Conservation (phyloP, 2,888 invertebrate genomes). For the Leucophenga montana region DNA sequence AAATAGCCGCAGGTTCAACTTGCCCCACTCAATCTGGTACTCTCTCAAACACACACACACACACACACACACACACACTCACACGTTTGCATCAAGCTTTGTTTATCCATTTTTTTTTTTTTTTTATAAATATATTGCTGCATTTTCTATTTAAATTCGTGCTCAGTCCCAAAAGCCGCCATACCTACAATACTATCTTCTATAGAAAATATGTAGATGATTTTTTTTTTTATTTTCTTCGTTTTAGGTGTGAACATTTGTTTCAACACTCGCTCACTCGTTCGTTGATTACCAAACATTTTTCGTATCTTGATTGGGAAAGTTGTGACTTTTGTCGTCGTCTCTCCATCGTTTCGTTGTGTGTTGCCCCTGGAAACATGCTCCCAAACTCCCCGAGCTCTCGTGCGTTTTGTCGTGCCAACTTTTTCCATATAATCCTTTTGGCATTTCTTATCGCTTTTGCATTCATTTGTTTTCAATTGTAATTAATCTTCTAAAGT, state of each 20-base stretch:
- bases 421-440: slow-evolving; percentile 22
- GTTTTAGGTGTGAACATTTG: slow-evolving; percentile 61
- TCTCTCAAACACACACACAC: neutral
- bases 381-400: neutral
- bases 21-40: slow-evolving; percentile 17
- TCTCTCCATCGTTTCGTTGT: neutral
- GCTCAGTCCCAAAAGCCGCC: neutral
- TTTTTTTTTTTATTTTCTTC: slow-evolving; percentile 7
- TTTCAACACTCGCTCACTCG: slow-evolving; percentile 30
- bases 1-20: slow-evolving; percentile 46
- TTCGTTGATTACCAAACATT: slow-evolving; percentile 39
- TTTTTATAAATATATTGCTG: slow-evolving; percentile 14
- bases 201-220: slow-evolving; percentile 9
- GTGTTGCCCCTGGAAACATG: neutral
- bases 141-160: slow-evolving; percentile 16
- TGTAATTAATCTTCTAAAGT: slow-evolving; percentile 67
- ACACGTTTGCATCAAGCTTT: slow-evolving; percentile 6
- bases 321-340: slow-evolving; percentile 47
- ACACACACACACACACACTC: slow-evolving; percentile 4
- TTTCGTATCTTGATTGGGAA: slow-evolving; percentile 63
- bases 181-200: slow-evolving; percentile 26
- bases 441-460: slow-evolving; percentile 65
- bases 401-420: slow-evolving; percentile 14
- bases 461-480: slow-evolving; percentile 69
- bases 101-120: neutral